A percentile compares a stretch with the other conserved stretches of the same genome.
These are phyloP conservation scores for Phanerotoma sp. DNA, from an alignment of 2,888 invertebrate genomes.

Conservation along the genomic window DNA sequence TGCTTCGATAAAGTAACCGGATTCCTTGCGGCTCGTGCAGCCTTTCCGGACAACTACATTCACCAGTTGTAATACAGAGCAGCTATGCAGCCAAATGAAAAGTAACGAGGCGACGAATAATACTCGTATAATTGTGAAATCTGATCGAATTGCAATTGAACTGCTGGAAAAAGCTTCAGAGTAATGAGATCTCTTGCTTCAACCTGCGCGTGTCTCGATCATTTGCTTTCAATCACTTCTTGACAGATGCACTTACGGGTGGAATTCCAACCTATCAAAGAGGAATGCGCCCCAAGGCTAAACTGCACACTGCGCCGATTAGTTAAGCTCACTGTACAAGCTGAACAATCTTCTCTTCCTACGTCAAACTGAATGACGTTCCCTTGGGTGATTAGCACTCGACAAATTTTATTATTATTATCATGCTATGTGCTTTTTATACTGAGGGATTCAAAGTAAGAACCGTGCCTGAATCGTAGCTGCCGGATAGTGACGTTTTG, in stretches of 20 bases:
- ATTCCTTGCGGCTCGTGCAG: conserved; percentile 34
- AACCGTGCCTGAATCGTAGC: no score
- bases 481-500: no score
- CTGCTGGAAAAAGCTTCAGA: conserved; percentile 45
- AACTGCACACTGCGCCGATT: conserved; percentile 28
- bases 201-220: conserved; percentile 36
- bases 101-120: conserved; percentile 23
- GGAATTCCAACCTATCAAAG: conserved; percentile 47
- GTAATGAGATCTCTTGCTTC: conserved; percentile 43
- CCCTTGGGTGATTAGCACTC: conserved; percentile 17
- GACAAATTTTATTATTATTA: neutral
- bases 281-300: conserved; percentile 51
- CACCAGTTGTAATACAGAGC: conserved; percentile 2
- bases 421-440: no score
- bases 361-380: conserved; percentile 9
- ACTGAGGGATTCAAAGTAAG: no score
- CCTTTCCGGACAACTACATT: conserved; percentile 1
- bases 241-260: conserved; percentile 54
- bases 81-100: neutral
- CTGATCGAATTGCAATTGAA: conserved; percentile 51
- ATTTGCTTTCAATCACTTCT: conserved; percentile 56
- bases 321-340: conserved; percentile 12
- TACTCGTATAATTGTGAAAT: conserved; percentile 49
- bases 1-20: conserved; percentile 40
- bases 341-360: conserved; percentile 5